phyloP scores from a whole-genome alignment of 2,113 vertebrate genomes.

The Spermophilus dauricus region DNA sequence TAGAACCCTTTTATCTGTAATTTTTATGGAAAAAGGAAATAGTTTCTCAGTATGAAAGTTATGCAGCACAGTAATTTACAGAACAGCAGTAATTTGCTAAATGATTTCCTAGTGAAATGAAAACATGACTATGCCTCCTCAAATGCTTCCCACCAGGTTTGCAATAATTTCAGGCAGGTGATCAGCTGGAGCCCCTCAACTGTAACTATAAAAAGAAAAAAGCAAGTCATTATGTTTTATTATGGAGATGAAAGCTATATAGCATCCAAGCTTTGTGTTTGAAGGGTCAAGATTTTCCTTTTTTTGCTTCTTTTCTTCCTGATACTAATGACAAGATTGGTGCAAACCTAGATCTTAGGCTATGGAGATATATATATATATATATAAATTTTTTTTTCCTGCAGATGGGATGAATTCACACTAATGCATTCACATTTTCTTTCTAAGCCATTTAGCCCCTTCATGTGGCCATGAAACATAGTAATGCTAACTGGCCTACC shows the following conservation, averaged over 20 bases:
- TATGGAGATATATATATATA: background rate
- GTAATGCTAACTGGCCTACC: slow-evolving; percentile 54
- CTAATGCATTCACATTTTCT: slow-evolving; percentile 33
- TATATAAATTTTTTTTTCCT: background rate
- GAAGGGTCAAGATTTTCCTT: slow-evolving; percentile 10
- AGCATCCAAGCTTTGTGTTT: background rate
- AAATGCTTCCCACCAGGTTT: slow-evolving; percentile 57
- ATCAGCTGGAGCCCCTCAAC: slow-evolving; percentile 59
- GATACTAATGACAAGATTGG: slow-evolving; percentile 5
- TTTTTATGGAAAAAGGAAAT: slow-evolving; percentile 71
- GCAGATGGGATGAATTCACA: slow-evolving; percentile 36
- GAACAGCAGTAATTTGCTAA: slow-evolving; percentile 76
- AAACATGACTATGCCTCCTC: slow-evolving; percentile 54
- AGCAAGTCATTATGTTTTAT: slow-evolving; percentile 38
- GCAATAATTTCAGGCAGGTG: slow-evolving; percentile 62
- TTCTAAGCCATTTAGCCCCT: slow-evolving; percentile 57
- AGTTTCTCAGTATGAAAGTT: slow-evolving; percentile 67
- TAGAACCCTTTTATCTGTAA: slow-evolving; percentile 34
- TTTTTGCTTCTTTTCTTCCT: background rate
- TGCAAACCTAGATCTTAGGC: background rate
- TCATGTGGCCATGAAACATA: slow-evolving; percentile 49
- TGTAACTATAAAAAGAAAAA: slow-evolving; percentile 76
- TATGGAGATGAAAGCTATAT: slow-evolving; percentile 13
- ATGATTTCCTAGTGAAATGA: slow-evolving; percentile 70
- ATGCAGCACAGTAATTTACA: slow-evolving; percentile 67